These are phyloP conservation scores for Garra rufa DNA, from an alignment of 2,113 vertebrate genomes.

Conservation along the genomic window DNA sequence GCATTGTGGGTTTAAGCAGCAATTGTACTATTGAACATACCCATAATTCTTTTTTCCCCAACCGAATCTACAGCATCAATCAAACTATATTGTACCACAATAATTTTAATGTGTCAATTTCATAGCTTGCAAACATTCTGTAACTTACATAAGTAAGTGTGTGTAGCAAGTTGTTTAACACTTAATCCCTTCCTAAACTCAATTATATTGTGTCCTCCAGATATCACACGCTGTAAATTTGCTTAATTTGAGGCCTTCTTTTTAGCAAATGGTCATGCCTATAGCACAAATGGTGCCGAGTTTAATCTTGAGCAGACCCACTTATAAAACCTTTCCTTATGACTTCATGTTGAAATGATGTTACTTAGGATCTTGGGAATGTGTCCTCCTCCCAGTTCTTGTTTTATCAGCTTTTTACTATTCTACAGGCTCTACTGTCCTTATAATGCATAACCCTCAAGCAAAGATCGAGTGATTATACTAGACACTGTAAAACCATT, in stretches of 20 bases:
- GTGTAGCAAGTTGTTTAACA: background rate
- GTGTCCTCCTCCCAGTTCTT: background rate
- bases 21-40: background rate
- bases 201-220: too few species aligned
- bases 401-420: background rate
- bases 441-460: background rate
- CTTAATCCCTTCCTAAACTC: background rate
- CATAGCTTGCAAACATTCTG: background rate
- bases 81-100: background rate
- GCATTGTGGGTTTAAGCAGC: background rate
- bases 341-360: conserved; percentile 27
- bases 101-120: too few species aligned
- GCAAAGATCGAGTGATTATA: background rate
- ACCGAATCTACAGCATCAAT: background rate
- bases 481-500: background rate
- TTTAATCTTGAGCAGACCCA: background rate
- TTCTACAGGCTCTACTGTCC: background rate
- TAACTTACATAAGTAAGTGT: background rate
- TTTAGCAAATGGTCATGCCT: background rate
- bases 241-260: background rate
- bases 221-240: too few species aligned
- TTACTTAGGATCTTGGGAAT: background rate
- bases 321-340: background rate
- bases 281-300: background rate
- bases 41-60: background rate